A percentile compares a stretch with the other conserved stretches of the same genome.
Evolutionary conservation across 2,888 invertebrate genomes (phyloP).

Genomic region (Leptothorax acervorum): DNA sequence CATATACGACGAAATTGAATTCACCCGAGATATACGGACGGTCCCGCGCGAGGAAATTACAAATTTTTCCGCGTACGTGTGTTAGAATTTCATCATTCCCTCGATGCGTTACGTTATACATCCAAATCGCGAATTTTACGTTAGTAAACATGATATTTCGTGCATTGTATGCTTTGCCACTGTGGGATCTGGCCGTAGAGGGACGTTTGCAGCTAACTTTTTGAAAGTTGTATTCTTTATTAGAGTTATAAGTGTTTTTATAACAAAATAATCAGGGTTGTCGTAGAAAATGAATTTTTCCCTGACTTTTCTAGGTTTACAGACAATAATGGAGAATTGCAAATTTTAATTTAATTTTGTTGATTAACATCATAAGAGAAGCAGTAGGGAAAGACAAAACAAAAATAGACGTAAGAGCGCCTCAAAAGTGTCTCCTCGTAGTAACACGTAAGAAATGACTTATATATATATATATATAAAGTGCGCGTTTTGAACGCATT

Average conservation of each 20-base stretch:
- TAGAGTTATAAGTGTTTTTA: not conserved
- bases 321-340: no score
- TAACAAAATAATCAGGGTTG: not conserved
- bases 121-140: slow-evolving; percentile 18
- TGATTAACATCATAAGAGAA: no score
- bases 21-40: slow-evolving; percentile 41
- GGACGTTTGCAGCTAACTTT: not conserved
- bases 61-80: slow-evolving; percentile 49
- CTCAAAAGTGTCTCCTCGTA: no score
- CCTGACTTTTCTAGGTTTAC: no score
- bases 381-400: no score
- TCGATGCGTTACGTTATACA: slow-evolving; percentile 22
- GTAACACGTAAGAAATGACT: no score
- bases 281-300: no score
- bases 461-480: no score
- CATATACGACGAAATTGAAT: slow-evolving; percentile 51
- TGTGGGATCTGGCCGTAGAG: not conserved
- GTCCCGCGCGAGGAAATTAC: slow-evolving; percentile 44
- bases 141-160: slow-evolving; percentile 1
- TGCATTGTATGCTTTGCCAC: no score
- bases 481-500: no score
- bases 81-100: slow-evolving; percentile 35
- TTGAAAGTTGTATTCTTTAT: not conserved
- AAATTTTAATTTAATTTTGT: no score
- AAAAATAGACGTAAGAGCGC: no score